phyloP scores from a whole-genome alignment of 2,797 vertebrate genomes.

The Microchirus variegatus region DNA sequence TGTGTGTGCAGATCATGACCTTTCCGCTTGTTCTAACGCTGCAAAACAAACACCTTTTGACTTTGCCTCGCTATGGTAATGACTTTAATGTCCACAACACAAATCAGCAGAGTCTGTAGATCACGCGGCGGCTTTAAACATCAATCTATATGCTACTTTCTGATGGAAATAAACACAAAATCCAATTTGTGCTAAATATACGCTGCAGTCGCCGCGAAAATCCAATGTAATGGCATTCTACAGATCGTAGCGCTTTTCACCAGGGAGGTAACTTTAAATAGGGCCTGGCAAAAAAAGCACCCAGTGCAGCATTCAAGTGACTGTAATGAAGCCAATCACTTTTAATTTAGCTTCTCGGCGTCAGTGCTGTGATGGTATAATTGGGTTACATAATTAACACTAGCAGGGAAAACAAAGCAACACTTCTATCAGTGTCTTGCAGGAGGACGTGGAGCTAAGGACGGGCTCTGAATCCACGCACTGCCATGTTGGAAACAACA shows the following conservation, averaged over 20 bases:
- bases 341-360: constrained; percentile 73
- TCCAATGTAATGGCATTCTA: constrained; percentile 43
- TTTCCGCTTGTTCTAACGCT: constrained; percentile 40
- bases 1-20: constrained; percentile 31
- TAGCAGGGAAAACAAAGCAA: constrained; percentile 74
- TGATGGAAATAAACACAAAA: constrained; percentile 47
- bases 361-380: constrained; percentile 75
- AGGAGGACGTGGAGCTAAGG: constrained; percentile 53
- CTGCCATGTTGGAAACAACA: constrained; percentile 42
- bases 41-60: constrained; percentile 35
- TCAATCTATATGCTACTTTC: constrained; percentile 29
- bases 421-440: constrained; percentile 67
- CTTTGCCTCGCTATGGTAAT: constrained; percentile 27
- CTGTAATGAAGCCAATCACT: constrained; percentile 80
- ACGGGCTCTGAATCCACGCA: constrained; percentile 50
- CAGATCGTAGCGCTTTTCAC: constrained; percentile 44
- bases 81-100: constrained; percentile 42
- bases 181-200: constrained; percentile 46
- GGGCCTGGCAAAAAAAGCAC: constrained; percentile 62
- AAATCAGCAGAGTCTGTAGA: constrained; percentile 29
- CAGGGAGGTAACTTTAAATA: constrained; percentile 65
- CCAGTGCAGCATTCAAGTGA: constrained; percentile 58
- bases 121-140: constrained; percentile 35
- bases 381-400: constrained; percentile 81
- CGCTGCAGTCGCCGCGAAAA: constrained; percentile 33